phyloP scores from a whole-genome alignment of 2,113 vertebrate species.

The Sander vitreus region DNA sequence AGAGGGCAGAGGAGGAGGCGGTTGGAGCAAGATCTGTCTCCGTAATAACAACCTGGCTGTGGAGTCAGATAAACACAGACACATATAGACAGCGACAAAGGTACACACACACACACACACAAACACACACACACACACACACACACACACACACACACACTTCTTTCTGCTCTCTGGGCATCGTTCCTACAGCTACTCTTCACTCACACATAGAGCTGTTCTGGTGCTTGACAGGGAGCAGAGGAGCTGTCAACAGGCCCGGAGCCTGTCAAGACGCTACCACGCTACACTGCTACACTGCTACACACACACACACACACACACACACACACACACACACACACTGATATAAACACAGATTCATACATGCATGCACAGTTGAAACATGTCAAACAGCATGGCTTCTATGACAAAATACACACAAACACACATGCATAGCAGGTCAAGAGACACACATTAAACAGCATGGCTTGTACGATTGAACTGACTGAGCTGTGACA shows the following conservation, averaged over 20 bases:
- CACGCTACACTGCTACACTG: conserved; percentile 27
- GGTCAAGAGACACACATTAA: conserved; percentile 50
- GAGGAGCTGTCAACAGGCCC: conserved; percentile 78
- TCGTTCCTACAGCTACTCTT: conserved; percentile 69
- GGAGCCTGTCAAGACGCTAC: conserved; percentile 59
- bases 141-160: conserved; percentile 47
- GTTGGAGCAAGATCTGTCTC: conserved; percentile 25
- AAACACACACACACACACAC: conserved; percentile 30
- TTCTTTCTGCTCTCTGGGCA: conserved; percentile 47
- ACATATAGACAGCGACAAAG: conserved; percentile 21
- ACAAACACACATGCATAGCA: conserved; percentile 35
- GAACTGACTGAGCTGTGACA: conserved; percentile 10
- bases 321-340: conserved; percentile 34
- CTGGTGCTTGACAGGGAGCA: conserved; percentile 75
- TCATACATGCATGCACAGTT: conserved; percentile 41
- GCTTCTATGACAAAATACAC: conserved; percentile 56
- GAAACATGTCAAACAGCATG: conserved; percentile 64
- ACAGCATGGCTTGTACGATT: conserved; percentile 18
- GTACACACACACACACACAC: conserved; percentile 33
- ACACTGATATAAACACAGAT: conserved; percentile 63
- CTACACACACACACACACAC: conserved; percentile 22
- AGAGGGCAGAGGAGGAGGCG: conserved; percentile 28
- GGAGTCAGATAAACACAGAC: conserved; percentile 53
- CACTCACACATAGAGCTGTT: conserved; percentile 77
- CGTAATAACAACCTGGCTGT: conserved; percentile 44